These are phyloP conservation scores for Hylyphantes graminicola DNA, from an alignment of 1,140 invertebrate species.

Conservation along the genomic window DNA sequence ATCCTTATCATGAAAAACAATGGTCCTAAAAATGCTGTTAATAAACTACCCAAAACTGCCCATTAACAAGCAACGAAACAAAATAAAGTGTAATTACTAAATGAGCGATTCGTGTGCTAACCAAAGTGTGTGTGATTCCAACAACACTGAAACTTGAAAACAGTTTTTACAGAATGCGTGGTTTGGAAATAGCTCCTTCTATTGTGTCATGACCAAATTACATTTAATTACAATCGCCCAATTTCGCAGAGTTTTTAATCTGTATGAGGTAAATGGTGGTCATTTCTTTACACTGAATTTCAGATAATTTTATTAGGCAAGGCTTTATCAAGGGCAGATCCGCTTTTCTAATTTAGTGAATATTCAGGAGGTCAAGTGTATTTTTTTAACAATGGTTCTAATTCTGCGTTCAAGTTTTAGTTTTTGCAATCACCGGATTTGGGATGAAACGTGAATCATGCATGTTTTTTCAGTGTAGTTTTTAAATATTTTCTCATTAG, in stretches of 20 bases:
- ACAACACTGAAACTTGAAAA: background rate
- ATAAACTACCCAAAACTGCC: conserved; percentile 4
- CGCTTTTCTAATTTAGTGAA: background rate
- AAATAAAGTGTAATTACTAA: conserved; percentile 21
- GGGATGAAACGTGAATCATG: no score
- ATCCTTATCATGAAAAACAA: conserved; percentile 12
- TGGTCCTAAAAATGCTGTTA: conserved; percentile 1
- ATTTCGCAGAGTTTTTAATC: conserved; percentile 21
- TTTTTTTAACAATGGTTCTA: no score
- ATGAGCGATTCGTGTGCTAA: conserved; percentile 20
- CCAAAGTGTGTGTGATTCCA: conserved; percentile 25
- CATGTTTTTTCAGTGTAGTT: no score
- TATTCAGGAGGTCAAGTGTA: no score
- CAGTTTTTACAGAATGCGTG: background rate
- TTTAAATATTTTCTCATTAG: no score
- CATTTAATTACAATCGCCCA: conserved; percentile 21
- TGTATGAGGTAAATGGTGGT: conserved; percentile 17
- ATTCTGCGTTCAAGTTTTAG: no score
- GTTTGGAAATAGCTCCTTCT: conserved; percentile 14
- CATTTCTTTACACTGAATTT: background rate
- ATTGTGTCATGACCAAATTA: conserved; percentile 22
- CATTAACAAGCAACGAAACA: conserved; percentile 12
- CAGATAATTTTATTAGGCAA: no score
- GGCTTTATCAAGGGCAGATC: conserved; percentile 7
- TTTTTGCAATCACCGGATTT: no score